phyloP scores from a whole-genome alignment of 2,113 vertebrate genomes.

The Pan paniscus region DNA sequence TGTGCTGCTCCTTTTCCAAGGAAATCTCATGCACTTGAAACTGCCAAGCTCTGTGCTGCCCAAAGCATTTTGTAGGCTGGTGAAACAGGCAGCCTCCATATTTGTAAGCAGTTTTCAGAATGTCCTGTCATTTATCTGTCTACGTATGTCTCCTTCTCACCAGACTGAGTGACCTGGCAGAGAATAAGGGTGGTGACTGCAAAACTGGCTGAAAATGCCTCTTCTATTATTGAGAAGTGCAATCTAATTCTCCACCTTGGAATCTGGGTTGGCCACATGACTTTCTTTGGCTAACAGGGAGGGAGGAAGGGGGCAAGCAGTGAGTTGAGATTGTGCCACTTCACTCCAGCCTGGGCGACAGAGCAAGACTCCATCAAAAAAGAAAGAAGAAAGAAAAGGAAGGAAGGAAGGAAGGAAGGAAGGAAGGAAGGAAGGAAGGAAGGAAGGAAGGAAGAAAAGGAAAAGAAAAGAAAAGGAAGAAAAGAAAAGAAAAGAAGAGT shows the following conservation, averaged over 20 bases:
- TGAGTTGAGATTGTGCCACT: too few species aligned
- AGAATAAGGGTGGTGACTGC: neutral
- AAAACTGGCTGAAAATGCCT: neutral
- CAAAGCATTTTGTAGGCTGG: neutral
- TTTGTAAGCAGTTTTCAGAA: constrained; percentile 9
- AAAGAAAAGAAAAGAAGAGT: too few species aligned
- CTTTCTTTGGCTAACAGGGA: neutral
- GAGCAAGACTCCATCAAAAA: too few species aligned
- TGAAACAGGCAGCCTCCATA: neutral
- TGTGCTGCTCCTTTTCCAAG: neutral
- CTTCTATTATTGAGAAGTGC: neutral
- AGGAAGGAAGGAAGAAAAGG: too few species aligned
- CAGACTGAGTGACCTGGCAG: neutral
- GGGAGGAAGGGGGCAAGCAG: neutral
- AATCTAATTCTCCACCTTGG: neutral
- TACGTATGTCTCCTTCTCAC: neutral
- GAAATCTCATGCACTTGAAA: neutral
- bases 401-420: too few species aligned
- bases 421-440: too few species aligned
- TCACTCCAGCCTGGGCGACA: too few species aligned
- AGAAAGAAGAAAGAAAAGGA: too few species aligned
- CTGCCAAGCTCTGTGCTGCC: neutral
- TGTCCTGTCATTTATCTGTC: neutral
- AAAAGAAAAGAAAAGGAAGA: too few species aligned
- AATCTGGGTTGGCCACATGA: neutral